Percentiles rank a stretch among this genome's conserved stretches.
Evolutionary conservation across 2,888 invertebrate species (phyloP).

Genomic region (Synanthedon vespiformis): DNA sequence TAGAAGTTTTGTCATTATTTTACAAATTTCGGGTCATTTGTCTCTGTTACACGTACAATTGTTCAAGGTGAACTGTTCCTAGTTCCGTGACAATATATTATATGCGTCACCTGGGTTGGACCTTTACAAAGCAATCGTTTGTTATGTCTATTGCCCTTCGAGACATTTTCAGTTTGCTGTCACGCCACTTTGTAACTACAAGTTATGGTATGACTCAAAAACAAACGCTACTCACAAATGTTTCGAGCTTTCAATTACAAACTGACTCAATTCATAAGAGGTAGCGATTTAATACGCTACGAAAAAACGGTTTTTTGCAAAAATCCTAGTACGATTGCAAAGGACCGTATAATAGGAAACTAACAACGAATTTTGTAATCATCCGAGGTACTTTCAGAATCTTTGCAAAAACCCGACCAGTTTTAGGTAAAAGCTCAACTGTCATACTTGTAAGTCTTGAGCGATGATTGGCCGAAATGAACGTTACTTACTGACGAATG

Average conservation of each 20-base stretch:
- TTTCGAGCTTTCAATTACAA: constrained; percentile 8
- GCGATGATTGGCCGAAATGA: too few species aligned
- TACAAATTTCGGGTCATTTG: constrained; percentile 23
- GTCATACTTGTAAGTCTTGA: too few species aligned
- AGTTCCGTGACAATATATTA: constrained; percentile 39
- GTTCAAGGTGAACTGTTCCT: constrained; percentile 27
- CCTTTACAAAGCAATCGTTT: constrained; percentile 15
- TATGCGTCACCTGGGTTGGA: constrained; percentile 15
- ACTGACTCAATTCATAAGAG: constrained; percentile 16
- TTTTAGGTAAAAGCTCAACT: too few species aligned
- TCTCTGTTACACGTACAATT: constrained; percentile 28
- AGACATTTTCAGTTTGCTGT: constrained; percentile 32
- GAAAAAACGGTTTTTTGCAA: too few species aligned
- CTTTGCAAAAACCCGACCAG: too few species aligned
- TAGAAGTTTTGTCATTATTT: neutral
- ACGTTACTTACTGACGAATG: too few species aligned
- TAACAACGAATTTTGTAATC: too few species aligned
- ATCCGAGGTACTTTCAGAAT: too few species aligned
- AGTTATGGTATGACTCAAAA: constrained; percentile 33
- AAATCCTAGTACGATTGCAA: too few species aligned
- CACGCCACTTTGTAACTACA: constrained; percentile 20
- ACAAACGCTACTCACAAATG: constrained; percentile 34
- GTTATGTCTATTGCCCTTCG: constrained; percentile 26
- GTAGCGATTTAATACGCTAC: neutral
- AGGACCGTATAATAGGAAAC: too few species aligned